Percentiles rank a stretch among this genome's conserved stretches.
Evolutionary conservation across 2,888 invertebrate genomes (phyloP).

Genomic region (Acleris sparsana): DNA sequence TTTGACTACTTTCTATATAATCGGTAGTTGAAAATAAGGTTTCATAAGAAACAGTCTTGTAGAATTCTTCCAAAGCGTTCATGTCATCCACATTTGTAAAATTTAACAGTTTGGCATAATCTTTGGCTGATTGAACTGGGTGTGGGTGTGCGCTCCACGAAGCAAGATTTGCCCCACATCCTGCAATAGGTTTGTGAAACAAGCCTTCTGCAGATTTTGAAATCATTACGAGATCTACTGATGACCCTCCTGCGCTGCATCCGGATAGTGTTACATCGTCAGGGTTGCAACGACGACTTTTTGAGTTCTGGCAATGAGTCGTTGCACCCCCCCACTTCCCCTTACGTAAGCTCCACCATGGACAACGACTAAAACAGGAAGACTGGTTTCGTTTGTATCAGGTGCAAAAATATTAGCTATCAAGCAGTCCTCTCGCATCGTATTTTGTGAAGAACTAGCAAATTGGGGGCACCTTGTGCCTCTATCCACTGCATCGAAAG

Average conservation of each 20-base stretch:
- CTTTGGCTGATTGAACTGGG: constrained; percentile 7
- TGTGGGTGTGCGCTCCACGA: constrained; percentile 21
- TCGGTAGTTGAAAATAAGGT: neutral
- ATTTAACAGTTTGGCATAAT: constrained; percentile 4
- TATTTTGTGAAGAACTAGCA: neutral
- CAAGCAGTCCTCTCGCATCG: constrained; percentile 17
- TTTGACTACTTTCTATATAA: neutral
- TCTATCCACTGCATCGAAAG: constrained; percentile 6
- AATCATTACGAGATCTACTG: constrained; percentile 13
- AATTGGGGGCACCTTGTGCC: neutral
- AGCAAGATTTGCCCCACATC: constrained; percentile 5
- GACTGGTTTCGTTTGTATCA: constrained; percentile 1
- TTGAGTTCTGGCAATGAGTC: constrained; percentile 8
- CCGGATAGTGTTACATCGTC: constrained; percentile 21
- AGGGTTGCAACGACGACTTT: constrained; percentile 18
- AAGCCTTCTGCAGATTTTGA: constrained; percentile 11
- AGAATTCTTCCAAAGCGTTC: constrained; percentile 10
- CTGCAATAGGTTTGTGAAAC: constrained; percentile 16
- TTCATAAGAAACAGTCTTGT: constrained; percentile 4
- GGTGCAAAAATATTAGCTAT: constrained; percentile 15
- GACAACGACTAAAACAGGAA: constrained; percentile 15
- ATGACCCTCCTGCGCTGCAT: constrained; percentile 14
- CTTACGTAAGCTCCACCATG: constrained; percentile 6
- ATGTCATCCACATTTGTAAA: constrained; percentile 4
- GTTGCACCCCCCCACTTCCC: constrained; percentile 7